A percentile compares a stretch with the other conserved stretches of the same genome.
Conservation (phyloP, 2,888 invertebrate genomes). For the Thymelicus acteon region DNA sequence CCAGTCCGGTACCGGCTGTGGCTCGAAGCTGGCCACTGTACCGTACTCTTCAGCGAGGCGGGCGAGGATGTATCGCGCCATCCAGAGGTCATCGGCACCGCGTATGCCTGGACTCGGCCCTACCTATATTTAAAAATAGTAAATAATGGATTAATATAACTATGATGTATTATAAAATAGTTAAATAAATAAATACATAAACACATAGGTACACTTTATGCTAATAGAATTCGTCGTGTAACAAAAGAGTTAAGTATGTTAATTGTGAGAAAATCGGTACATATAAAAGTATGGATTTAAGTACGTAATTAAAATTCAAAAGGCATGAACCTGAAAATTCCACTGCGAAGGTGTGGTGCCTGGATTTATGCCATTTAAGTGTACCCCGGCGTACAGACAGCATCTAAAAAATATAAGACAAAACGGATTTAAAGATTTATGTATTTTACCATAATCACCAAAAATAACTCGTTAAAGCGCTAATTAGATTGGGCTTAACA, state of each 20-base stretch:
- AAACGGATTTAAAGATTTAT: not conserved
- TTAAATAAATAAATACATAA: too few relatives aligned
- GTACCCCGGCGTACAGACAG: conserved; percentile 92
- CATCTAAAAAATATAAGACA: conserved; percentile 77
- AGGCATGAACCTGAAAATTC: conserved; percentile 74
- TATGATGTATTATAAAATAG: too few relatives aligned
- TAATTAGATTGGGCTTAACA: too few relatives aligned
- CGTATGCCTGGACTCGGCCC: conserved; percentile 95
- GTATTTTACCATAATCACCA: too few relatives aligned
- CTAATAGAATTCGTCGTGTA: too few relatives aligned
- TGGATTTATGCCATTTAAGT: conserved; percentile 91
- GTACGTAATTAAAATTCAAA: too few relatives aligned
- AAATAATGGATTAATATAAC: too few relatives aligned
- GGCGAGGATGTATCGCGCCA: conserved; percentile 92
- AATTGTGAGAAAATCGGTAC: not conserved
- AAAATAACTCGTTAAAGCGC: too few relatives aligned
- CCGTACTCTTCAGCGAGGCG: conserved; percentile 96
- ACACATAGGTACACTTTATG: too few relatives aligned
- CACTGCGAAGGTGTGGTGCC: conserved; percentile 94
- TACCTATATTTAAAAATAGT: conserved; percentile 78
- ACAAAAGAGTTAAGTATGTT: too few relatives aligned
- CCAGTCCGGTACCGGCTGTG: conserved; percentile 93
- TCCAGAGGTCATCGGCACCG: conserved; percentile 94
- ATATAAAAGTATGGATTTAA: too few relatives aligned
- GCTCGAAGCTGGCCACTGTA: conserved; percentile 87